Percentiles rank a stretch among this genome's conserved stretches.
Conservation (phyloP, 92 coral and sea anemone genomes). For the Porites evermanni region DNA sequence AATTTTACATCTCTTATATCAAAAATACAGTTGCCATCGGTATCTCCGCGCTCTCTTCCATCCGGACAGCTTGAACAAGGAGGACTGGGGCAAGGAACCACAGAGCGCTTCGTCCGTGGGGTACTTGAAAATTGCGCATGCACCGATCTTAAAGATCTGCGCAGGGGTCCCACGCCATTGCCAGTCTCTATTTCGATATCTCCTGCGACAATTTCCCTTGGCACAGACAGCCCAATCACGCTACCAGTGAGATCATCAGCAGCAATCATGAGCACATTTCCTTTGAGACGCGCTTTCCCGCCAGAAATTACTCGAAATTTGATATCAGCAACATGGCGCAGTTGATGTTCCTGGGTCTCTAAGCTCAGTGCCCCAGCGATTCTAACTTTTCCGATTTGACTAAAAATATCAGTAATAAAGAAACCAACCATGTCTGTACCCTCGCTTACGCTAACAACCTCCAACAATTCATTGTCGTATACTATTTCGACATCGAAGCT, state of each 20-base stretch:
- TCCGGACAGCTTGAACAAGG: conserved; percentile 54
- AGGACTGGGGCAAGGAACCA: conserved; percentile 39
- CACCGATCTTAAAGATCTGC: conserved; percentile 20
- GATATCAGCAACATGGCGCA: conserved; percentile 58
- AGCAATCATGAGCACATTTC: conserved; percentile 58
- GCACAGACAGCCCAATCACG: conserved; percentile 43
- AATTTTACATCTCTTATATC: conserved; percentile 63
- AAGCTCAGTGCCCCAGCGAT: conserved; percentile 46
- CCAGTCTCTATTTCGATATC: conserved; percentile 20
- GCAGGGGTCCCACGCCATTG: conserved; percentile 23
- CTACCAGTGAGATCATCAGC: conserved; percentile 49
- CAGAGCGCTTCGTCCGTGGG: conserved; percentile 39
- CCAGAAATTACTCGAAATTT: conserved; percentile 29
- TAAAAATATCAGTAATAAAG: conserved; percentile 26
- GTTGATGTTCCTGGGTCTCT: conserved; percentile 22
- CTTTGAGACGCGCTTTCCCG: conserved; percentile 46
- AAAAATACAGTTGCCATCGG: conserved; percentile 68
- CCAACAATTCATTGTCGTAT: conserved; percentile 14
- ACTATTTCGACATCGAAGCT: conserved; percentile 45
- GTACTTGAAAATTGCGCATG: neutral
- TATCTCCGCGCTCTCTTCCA: conserved; percentile 53
- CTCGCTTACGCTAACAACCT: conserved; percentile 35
- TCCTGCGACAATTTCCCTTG: conserved; percentile 57
- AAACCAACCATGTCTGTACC: conserved; percentile 57
- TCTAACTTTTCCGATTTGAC: conserved; percentile 31